Conservation (phyloP, 2,888 invertebrate genomes). For the Drosophila kuntzei region DNA sequence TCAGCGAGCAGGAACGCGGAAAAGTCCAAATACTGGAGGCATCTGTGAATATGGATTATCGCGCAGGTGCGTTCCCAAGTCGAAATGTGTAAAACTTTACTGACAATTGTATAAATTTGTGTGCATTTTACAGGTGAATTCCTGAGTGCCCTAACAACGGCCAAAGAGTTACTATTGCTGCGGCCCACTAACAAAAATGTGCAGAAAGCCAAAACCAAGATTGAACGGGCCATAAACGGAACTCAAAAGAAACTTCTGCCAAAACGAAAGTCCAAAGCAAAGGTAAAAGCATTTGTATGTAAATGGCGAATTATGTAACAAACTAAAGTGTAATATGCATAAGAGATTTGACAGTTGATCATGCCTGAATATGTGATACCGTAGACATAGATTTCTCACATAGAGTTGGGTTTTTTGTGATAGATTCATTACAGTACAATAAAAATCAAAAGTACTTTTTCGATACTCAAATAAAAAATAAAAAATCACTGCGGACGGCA, state of each 20-base stretch:
- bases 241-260: constrained; percentile 21
- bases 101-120: constrained; percentile 10
- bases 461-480: too few species aligned
- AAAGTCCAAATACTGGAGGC: constrained; percentile 68
- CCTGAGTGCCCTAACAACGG: constrained; percentile 65
- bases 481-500: too few species aligned
- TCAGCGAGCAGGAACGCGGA: constrained; percentile 44
- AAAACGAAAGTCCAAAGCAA: constrained; percentile 31
- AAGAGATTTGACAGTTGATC: too few species aligned
- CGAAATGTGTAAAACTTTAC: constrained; percentile 13
- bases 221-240: constrained; percentile 54
- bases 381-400: too few species aligned
- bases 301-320: constrained; percentile 8
- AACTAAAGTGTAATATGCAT: background rate
- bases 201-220: constrained; percentile 55
- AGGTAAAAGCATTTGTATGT: constrained; percentile 31
- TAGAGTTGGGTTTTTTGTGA: too few species aligned
- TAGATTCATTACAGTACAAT: too few species aligned
- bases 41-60: constrained; percentile 70
- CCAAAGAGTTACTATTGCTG: constrained; percentile 65
- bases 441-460: too few species aligned
- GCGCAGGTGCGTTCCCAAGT: constrained; percentile 63
- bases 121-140: constrained; percentile 67
- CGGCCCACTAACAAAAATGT: constrained; percentile 65
- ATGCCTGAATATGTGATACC: too few species aligned